These are phyloP conservation scores for Ptychadena robeensis DNA, from an alignment of 2,797 vertebrate genomes.

Conservation along the genomic window DNA sequence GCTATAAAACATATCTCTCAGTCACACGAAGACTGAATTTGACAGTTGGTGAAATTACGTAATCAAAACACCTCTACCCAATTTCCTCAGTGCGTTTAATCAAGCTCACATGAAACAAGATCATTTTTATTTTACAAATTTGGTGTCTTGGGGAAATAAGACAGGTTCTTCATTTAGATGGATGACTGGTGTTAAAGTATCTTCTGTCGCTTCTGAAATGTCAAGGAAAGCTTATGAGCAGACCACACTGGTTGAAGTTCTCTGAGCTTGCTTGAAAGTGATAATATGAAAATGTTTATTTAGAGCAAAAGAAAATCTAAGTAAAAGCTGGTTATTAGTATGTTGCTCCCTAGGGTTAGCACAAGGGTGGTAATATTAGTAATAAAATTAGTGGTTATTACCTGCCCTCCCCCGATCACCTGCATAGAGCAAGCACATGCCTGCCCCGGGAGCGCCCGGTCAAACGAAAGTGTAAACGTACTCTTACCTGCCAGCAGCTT, in stretches of 20 bases:
- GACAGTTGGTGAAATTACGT: constrained; percentile 34
- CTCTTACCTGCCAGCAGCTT: no score
- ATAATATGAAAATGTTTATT: neutral
- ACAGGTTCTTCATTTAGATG: constrained; percentile 27
- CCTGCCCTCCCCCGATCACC: no score
- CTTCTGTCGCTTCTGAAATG: constrained; percentile 25
- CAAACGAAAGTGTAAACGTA: no score
- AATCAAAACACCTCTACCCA: constrained; percentile 19
- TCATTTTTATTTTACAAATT: constrained; percentile 30
- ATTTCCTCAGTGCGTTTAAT: constrained; percentile 21
- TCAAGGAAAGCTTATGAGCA: neutral
- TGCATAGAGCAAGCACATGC: no score
- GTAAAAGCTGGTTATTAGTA: no score
- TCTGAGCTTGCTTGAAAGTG: neutral
- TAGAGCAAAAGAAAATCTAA: neutral
- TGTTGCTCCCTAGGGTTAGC: no score
- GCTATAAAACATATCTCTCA: constrained; percentile 28
- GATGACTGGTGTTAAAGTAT: constrained; percentile 20
- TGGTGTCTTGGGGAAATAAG: constrained; percentile 21
- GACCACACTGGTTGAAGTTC: constrained; percentile 9
- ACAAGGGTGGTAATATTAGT: no score
- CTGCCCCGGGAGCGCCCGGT: no score
- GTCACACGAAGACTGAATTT: constrained; percentile 11
- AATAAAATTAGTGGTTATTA: no score
- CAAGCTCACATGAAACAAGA: constrained; percentile 25